Evolutionary conservation across 2,113 vertebrate species (phyloP).

Genomic region (Microtus pennsylvanicus): DNA sequence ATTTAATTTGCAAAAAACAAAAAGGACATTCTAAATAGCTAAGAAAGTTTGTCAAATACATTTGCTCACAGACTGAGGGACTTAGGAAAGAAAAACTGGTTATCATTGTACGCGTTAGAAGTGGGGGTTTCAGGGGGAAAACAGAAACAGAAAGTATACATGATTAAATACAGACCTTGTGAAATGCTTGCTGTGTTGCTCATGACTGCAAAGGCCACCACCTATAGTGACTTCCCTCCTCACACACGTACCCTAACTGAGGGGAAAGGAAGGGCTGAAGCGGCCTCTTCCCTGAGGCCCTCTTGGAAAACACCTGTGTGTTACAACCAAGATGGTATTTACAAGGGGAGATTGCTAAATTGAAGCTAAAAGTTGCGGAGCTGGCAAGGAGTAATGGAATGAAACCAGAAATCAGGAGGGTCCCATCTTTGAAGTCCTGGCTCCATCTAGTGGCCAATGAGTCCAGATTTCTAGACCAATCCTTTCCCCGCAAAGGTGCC

Average conservation of each 20-base stretch:
- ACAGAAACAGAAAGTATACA: neutral
- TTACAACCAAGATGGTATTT: neutral
- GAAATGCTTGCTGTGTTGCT: neutral
- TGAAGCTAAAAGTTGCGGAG: neutral
- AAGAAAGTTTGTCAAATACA: neutral
- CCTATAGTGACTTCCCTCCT: neutral
- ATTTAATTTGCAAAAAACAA: neutral
- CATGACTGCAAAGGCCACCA: neutral
- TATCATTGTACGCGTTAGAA: neutral
- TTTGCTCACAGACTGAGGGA: neutral
- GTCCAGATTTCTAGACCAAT: neutral
- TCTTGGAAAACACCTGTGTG: neutral
- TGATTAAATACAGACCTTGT: neutral
- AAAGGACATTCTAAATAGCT: neutral
- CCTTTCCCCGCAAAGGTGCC: neutral
- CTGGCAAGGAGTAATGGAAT: neutral
- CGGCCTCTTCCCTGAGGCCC: neutral
- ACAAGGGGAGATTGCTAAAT: neutral
- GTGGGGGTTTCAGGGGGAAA: neutral
- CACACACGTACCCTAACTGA: neutral
- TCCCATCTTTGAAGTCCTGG: slow-evolving; percentile 57
- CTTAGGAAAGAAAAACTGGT: neutral
- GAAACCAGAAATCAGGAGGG: rapidly evolving
- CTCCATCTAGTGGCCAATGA: slow-evolving; percentile 69
- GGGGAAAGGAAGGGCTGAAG: neutral